Evolutionary conservation across 2,888 invertebrate species (phyloP).

Genomic region (Celastrina argiolus): DNA sequence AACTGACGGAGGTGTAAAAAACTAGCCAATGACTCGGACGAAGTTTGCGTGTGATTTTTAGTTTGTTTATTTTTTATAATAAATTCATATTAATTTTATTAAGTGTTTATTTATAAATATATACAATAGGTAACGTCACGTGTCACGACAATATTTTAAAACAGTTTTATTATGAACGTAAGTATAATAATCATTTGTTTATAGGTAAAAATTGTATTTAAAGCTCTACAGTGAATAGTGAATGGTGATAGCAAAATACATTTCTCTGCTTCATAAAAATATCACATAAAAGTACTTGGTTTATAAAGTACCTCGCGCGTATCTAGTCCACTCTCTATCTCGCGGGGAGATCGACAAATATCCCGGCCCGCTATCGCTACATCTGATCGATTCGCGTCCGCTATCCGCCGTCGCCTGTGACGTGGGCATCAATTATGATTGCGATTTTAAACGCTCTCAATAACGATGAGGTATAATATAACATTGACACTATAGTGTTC

Average conservation of each 20-base stretch:
- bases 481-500: not conserved
- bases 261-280: not conserved
- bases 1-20: not conserved
- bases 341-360: constrained; percentile 36
- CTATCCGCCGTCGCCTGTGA: not conserved
- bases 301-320: not conserved
- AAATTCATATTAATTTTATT: no score
- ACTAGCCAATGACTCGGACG: not conserved
- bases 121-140: no score
- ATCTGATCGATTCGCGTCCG: constrained; percentile 35
- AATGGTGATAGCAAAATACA: not conserved
- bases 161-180: no score
- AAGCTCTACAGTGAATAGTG: no score
- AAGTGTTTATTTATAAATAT: no score
- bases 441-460: constrained; percentile 10
- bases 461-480: constrained; percentile 5
- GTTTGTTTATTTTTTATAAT: no score
- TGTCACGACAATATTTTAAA: no score
- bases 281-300: not conserved
- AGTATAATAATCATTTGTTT: no score
- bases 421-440: constrained; percentile 8
- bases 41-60: no score
- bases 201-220: not conserved
- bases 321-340: constrained; percentile 35
- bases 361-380: constrained; percentile 28